Evolutionary conservation across 2,888 invertebrate genomes (phyloP).

Genomic region (Campaea margaritaria): DNA sequence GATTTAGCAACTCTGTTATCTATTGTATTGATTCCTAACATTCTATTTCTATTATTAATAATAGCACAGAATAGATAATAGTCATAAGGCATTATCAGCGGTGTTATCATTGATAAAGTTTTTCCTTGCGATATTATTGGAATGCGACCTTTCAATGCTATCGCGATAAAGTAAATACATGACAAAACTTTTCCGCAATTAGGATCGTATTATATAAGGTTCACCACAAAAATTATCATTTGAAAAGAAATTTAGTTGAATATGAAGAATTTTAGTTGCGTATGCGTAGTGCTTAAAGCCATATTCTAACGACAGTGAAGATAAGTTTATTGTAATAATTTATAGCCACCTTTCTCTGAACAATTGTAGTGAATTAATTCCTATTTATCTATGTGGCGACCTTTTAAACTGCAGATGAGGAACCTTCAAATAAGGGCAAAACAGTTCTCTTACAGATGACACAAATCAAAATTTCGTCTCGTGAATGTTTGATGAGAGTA

Average conservation of each 20-base stretch:
- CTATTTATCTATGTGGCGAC: too few relatives aligned
- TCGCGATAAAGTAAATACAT: constrained; percentile 33
- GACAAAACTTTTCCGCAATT: constrained; percentile 13
- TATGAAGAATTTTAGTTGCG: too few relatives aligned
- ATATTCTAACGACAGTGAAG: too few relatives aligned
- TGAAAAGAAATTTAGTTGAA: too few relatives aligned
- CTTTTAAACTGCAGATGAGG: too few relatives aligned
- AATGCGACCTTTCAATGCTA: constrained; percentile 55
- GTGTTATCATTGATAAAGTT: constrained; percentile 36
- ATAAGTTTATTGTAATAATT: too few relatives aligned
- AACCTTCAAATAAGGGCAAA: not conserved
- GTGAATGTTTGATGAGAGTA: constrained; percentile 56
- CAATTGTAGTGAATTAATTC: too few relatives aligned
- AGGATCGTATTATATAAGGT: not conserved
- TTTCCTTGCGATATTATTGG: constrained; percentile 48
- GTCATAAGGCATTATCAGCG: constrained; percentile 3
- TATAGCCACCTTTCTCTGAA: too few relatives aligned
- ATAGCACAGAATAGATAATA: too few relatives aligned
- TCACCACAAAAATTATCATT: too few relatives aligned
- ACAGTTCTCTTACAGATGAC: constrained; percentile 38
- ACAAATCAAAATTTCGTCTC: constrained; percentile 62
- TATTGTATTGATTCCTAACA: constrained; percentile 9
- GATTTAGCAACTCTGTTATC: constrained; percentile 4
- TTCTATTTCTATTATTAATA: constrained; percentile 9
- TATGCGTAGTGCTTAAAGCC: too few relatives aligned